Evolutionary conservation across 2,888 invertebrate species (phyloP).

Genomic region (Chamaedrilus cognettii): DNA sequence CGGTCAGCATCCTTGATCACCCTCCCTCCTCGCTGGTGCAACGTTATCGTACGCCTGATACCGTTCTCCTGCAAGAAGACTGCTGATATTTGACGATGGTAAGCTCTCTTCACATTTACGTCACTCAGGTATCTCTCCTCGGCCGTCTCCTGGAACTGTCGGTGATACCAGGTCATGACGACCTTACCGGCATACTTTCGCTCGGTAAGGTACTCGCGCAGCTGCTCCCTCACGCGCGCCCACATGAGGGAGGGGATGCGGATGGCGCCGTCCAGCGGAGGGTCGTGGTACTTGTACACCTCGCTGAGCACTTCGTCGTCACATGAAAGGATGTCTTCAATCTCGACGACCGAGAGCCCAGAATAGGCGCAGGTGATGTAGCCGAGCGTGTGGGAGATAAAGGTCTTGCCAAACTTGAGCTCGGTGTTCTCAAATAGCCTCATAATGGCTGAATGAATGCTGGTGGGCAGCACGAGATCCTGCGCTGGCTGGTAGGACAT

Average conservation of each 20-base stretch:
- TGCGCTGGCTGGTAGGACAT: conserved; percentile 29
- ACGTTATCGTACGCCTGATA: conserved; percentile 30
- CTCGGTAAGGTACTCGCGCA: conserved; percentile 42
- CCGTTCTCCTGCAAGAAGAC: conserved; percentile 28
- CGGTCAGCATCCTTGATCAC: conserved; percentile 36
- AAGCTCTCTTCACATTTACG: not conserved
- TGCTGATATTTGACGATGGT: conserved; percentile 30
- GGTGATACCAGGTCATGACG: conserved; percentile 48
- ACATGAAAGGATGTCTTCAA: conserved; percentile 40
- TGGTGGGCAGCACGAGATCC: conserved; percentile 11
- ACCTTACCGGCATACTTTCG: conserved; percentile 44
- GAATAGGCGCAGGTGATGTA: conserved; percentile 38
- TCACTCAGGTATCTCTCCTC: conserved; percentile 20
- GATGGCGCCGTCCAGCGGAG: conserved; percentile 36
- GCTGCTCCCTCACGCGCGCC: conserved; percentile 40
- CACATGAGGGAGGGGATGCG: conserved; percentile 44
- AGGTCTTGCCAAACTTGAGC: conserved; percentile 32
- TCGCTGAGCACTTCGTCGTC: conserved; percentile 40
- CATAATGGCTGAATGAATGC: conserved; percentile 33
- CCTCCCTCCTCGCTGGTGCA: conserved; percentile 28
- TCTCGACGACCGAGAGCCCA: conserved; percentile 37
- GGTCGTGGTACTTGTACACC: conserved; percentile 41
- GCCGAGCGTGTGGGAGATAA: conserved; percentile 34
- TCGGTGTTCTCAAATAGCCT: conserved; percentile 35
- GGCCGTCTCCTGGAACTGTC: conserved; percentile 44